Conservation (phyloP, 2,113 vertebrate species). For the Callipepla squamata region DNA sequence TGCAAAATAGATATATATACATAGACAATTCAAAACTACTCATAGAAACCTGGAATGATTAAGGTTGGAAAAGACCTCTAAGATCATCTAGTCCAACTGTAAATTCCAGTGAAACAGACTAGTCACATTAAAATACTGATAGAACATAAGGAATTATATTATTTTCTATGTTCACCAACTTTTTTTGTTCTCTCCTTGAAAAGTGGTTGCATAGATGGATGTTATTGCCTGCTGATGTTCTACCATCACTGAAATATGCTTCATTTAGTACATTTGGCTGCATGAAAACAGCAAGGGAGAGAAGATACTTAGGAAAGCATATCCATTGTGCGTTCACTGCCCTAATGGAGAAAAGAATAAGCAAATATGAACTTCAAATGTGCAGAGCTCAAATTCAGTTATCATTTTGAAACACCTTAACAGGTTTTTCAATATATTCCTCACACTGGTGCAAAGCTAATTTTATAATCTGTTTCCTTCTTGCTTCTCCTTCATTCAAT, state of each 20-base stretch:
- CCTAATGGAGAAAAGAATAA: neutral
- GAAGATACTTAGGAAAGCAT: neutral
- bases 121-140: neutral
- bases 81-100: too few relatives aligned
- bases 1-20: neutral
- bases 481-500: neutral
- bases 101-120: neutral
- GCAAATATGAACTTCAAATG: neutral
- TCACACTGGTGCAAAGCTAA: neutral
- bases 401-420: neutral
- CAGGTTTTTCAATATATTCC: neutral
- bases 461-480: neutral
- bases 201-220: neutral
- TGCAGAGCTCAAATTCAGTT: neutral
- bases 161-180: neutral
- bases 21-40: neutral
- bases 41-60: too few relatives aligned
- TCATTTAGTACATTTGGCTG: neutral
- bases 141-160: neutral
- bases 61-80: too few relatives aligned
- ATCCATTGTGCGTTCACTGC: neutral
- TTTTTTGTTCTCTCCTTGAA: neutral
- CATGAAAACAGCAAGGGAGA: neutral
- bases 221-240: neutral
- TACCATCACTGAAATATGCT: neutral